Conservation (phyloP, 2,888 invertebrate genomes). For the Fragum whitleyi region DNA sequence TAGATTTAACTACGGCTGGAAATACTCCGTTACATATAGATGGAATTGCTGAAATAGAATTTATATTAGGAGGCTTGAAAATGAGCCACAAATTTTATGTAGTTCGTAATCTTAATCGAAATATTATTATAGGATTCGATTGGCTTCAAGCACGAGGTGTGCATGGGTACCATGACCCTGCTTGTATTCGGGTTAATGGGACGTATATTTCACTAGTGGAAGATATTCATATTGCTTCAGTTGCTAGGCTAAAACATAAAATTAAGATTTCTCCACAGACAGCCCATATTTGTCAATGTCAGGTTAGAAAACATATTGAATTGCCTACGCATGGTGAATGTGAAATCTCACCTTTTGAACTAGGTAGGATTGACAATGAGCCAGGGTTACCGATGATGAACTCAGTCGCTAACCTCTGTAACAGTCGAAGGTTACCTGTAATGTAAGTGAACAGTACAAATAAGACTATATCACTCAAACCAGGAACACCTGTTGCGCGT, state of each 20-base stretch:
- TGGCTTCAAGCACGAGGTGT: slow-evolving; percentile 10
- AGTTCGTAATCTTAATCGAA: slow-evolving; percentile 15
- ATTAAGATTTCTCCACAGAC: slow-evolving; percentile 6
- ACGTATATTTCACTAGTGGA: background rate
- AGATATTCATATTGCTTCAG: background rate
- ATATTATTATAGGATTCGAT: slow-evolving; percentile 7
- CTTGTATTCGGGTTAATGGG: background rate
- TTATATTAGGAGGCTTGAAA: background rate
- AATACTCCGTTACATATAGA: no score
- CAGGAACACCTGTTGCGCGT: background rate
- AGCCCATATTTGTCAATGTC: slow-evolving; percentile 1
- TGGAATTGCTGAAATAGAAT: slow-evolving; percentile 15
- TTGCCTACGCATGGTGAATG: background rate
- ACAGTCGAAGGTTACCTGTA: background rate
- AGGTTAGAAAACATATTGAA: background rate
- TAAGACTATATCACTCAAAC: background rate
- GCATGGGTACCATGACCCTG: no score
- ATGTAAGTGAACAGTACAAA: background rate
- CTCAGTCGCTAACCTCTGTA: background rate
- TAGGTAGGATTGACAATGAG: background rate
- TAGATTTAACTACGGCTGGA: no score
- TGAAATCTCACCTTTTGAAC: background rate
- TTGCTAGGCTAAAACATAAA: background rate
- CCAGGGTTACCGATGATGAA: background rate
- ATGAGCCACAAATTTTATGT: slow-evolving; percentile 25